These are phyloP conservation scores for Perca flavescens DNA, from an alignment of 2,113 vertebrate genomes.

Conservation along the genomic window DNA sequence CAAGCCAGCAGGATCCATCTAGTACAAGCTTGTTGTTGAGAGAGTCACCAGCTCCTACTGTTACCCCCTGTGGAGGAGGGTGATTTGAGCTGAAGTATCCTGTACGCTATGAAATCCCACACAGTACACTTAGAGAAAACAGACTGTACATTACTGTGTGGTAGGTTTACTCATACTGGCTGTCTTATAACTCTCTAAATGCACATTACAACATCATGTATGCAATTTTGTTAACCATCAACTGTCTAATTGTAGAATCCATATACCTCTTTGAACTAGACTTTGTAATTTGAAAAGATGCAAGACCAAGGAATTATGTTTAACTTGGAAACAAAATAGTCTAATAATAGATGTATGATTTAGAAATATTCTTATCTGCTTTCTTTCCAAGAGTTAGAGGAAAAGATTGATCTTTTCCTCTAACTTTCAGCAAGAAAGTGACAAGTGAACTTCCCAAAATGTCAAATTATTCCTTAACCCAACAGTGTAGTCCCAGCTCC, in stretches of 20 bases:
- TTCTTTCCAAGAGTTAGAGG: background rate
- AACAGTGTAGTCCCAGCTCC: background rate
- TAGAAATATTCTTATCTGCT: background rate
- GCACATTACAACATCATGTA: slow-evolving; percentile 4
- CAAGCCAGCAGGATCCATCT: slow-evolving; percentile 47
- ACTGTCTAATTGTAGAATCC: background rate
- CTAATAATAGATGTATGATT: background rate
- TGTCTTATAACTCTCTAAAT: background rate
- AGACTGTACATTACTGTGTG: background rate
- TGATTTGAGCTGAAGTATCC: slow-evolving; percentile 44
- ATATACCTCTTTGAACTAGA: background rate
- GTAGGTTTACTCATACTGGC: background rate
- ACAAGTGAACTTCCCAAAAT: background rate
- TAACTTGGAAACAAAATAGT: background rate
- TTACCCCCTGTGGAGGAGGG: slow-evolving; percentile 52
- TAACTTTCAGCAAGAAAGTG: background rate
- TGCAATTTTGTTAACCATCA: background rate
- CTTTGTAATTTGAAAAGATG: background rate
- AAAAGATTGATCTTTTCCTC: background rate
- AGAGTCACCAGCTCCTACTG: slow-evolving; percentile 53
- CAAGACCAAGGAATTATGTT: background rate
- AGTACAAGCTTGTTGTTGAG: slow-evolving; percentile 46
- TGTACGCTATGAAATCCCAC: slow-evolving; percentile 39
- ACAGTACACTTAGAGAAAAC: slow-evolving; percentile 19
- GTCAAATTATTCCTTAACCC: background rate